Evolutionary conservation across 2,888 invertebrate species (phyloP).

Genomic region (Leptopilina drosophilae): DNA sequence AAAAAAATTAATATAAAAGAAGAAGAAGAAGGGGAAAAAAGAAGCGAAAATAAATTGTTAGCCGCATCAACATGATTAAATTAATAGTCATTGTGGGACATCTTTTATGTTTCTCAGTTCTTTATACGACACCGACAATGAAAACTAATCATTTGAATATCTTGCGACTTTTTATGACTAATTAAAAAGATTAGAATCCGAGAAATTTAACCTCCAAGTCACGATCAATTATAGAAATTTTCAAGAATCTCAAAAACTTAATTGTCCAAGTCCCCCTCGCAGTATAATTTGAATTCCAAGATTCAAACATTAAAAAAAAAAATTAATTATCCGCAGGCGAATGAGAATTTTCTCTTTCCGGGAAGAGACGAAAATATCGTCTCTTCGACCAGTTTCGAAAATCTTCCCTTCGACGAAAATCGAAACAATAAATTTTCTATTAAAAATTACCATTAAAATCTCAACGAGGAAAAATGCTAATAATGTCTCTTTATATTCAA

Average conservation of each 20-base stretch:
- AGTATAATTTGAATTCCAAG: neutral
- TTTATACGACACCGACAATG: constrained; percentile 34
- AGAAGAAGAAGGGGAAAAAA: too few species aligned
- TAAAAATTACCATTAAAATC: too few species aligned
- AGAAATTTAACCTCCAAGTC: neutral
- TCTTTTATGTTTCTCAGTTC: neutral
- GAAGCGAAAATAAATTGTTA: constrained; percentile 8
- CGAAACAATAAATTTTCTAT: too few species aligned
- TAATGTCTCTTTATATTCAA: too few species aligned
- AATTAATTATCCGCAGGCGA: too few species aligned
- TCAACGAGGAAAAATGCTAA: too few species aligned
- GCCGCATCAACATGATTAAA: constrained; percentile 22
- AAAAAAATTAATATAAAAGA: neutral
- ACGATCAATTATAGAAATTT: neutral
- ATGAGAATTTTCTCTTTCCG: too few species aligned
- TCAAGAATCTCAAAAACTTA: neutral
- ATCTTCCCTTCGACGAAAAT: too few species aligned
- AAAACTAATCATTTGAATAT: constrained; percentile 9
- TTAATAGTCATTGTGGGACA: constrained; percentile 11
- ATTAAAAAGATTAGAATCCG: constrained; percentile 4
- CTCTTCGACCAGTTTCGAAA: too few species aligned
- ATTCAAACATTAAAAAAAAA: too few species aligned
- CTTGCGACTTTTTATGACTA: constrained; percentile 17
- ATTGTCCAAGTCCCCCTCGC: neutral
- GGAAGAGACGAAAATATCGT: too few species aligned